These are phyloP conservation scores for Callipepla squamata DNA, from an alignment of 2,113 vertebrate genomes.

Conservation along the genomic window DNA sequence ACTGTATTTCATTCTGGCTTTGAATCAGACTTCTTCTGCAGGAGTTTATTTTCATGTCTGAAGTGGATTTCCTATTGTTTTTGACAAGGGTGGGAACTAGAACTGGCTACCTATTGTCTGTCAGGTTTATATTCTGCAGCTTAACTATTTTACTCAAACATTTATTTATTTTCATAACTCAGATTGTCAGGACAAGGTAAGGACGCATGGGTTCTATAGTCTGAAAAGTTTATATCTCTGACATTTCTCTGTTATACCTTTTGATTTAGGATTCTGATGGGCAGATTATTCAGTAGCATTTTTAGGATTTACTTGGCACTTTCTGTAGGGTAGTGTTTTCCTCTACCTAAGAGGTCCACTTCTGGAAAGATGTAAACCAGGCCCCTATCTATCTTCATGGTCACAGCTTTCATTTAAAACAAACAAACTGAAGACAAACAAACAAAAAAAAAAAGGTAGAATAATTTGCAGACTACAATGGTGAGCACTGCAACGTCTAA, in stretches of 20 bases:
- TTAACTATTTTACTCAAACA: slow-evolving; percentile 1
- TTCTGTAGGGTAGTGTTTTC: background rate
- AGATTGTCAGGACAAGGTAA: background rate
- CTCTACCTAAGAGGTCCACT: background rate
- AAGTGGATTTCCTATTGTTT: slow-evolving; percentile 57
- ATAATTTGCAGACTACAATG: background rate
- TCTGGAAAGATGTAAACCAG: slow-evolving; percentile 2
- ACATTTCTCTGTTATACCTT: background rate
- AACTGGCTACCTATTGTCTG: background rate
- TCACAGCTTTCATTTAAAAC: background rate
- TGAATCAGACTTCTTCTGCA: background rate
- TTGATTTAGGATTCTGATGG: background rate
- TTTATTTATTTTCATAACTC: slow-evolving; percentile 28
- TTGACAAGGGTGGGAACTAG: slow-evolving; percentile 39
- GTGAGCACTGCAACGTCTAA: background rate
- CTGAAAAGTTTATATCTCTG: background rate
- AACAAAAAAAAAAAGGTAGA: background rate
- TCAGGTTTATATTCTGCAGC: background rate
- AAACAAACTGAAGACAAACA: background rate
- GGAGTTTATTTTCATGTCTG: slow-evolving; percentile 59
- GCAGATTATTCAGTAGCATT: background rate
- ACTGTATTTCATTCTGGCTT: slow-evolving; percentile 35
- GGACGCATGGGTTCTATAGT: background rate
- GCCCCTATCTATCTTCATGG: background rate
- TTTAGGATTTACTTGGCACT: background rate